Base-by-base conservation (phyloP, 2,888 invertebrate species). In the Drosophila paucipuncta region DNA sequence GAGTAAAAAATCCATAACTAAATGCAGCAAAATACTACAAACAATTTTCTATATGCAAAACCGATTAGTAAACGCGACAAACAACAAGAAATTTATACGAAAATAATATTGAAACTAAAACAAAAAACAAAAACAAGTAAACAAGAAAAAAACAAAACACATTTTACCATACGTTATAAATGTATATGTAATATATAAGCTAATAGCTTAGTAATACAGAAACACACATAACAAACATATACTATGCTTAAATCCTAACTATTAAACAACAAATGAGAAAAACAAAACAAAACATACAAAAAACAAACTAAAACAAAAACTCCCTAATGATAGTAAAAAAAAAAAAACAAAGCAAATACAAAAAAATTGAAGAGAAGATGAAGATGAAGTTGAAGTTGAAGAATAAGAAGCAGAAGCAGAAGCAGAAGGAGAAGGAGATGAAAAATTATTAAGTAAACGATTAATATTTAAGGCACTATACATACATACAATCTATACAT, bases 241-340 rank as follows among this genome's bases (percentile, higher is more conserved):
- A 79, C 78, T 89, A 85, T 90, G 91, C 91, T 90, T 85, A 85
- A 90, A 73, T 76, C 85, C 88, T 87, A 91, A 85, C 88, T 87
- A 76, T 87, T 78, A 74, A 71, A 85, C 52, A 68, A 47, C 53
- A 37, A 41, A 67, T 13, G 62, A 65, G 68, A 55, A 43, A 39
- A 35, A 47, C 47, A 60, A 63, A 69, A 64, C 71, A 65, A 73
- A 62, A 67, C 50, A 61, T 43, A 72, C 53, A 74, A 65, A 65
- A 83, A 80, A 80, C 64, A 71, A 81, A 80, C 78, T 75, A 83
- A 89, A 86, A 63, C 49, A 70, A 74, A 68, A 79, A 76, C 76
- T 88, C 82, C 83, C 80, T 74, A 74, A 80, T 62, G 25, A 60
- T 63, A 71, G 52, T 57, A 64, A 62, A 67, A 16, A 63, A 13